Conservation (phyloP, 2,113 vertebrate species). For the Sylvietta virens region DNA sequence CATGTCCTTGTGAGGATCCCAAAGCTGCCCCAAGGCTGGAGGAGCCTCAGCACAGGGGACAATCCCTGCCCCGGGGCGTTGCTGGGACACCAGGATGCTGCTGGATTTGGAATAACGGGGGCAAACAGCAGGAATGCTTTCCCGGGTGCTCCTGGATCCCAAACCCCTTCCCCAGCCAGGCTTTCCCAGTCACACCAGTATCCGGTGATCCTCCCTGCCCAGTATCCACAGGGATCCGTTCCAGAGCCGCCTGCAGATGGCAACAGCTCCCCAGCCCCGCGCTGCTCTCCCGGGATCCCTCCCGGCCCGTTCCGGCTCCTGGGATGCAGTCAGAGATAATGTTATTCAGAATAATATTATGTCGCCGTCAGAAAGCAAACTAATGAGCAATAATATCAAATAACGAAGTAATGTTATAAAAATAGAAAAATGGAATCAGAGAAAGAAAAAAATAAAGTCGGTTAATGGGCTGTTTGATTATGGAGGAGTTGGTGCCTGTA, state of each 20-base stretch:
- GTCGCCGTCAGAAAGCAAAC: fast-evolving
- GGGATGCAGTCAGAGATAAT: fast-evolving
- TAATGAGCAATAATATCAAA: fast-evolving
- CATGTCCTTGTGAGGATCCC: no score
- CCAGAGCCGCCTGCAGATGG: neutral
- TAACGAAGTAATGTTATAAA: fast-evolving
- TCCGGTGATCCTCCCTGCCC: neutral
- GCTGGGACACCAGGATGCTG: no score
- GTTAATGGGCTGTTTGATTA: fast-evolving
- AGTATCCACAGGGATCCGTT: neutral
- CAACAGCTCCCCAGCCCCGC: neutral
- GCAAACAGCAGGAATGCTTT: fast-evolving
- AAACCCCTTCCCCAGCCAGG: no score
- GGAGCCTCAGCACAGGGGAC: no score
- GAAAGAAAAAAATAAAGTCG: no score
- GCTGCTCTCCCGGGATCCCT: neutral
- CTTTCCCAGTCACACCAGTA: neutral
- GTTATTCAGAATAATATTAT: no score
- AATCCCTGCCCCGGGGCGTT: no score
- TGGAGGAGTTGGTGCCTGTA: fast-evolving
- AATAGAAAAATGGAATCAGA: fast-evolving
- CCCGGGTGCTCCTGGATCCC: neutral
- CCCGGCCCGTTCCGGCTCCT: neutral
- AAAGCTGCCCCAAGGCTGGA: no score
- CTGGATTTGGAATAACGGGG: neutral